phyloP scores from a whole-genome alignment of 1,140 invertebrate species.

The Neodiprion virginianus region DNA sequence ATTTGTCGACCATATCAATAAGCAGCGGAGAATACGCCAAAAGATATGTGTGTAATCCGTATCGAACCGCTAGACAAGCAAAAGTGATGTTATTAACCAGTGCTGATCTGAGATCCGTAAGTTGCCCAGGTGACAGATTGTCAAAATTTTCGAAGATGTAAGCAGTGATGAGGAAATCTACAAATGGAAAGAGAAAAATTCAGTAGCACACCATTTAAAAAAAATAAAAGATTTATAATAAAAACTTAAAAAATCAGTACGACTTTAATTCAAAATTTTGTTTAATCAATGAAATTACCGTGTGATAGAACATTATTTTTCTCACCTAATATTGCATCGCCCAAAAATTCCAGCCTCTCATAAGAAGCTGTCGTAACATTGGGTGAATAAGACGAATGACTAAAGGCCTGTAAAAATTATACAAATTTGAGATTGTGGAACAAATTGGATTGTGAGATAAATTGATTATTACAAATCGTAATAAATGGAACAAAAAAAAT shows the following conservation, averaged over 20 bases:
- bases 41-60: slow-evolving; percentile 79
- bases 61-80: slow-evolving; percentile 86
- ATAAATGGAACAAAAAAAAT: not conserved
- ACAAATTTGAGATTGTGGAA: slow-evolving; percentile 19
- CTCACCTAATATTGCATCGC: slow-evolving; percentile 86
- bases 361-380: slow-evolving; percentile 91
- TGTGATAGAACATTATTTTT: not conserved
- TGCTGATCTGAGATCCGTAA: slow-evolving; percentile 92
- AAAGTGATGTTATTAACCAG: slow-evolving; percentile 96
- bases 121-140: slow-evolving; percentile 77
- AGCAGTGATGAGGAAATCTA: slow-evolving; percentile 89
- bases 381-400: slow-evolving; percentile 88
- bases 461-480: slow-evolving; percentile 15
- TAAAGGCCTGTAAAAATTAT: slow-evolving; percentile 82
- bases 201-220: not conserved
- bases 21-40: slow-evolving; percentile 70
- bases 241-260: not conserved
- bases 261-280: slow-evolving; percentile 6
- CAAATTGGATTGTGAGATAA: slow-evolving; percentile 19
- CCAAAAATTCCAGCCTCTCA: slow-evolving; percentile 93
- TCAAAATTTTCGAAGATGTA: slow-evolving; percentile 81
- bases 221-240: not conserved
- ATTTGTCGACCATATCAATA: slow-evolving; percentile 75
- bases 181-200: slow-evolving; percentile 24
- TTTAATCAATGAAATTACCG: too few relatives aligned